A percentile compares a stretch with the other conserved stretches of the same genome.
phyloP scores from a whole-genome alignment of 1,140 invertebrate species.

The Bilobella aurantiaca region DNA sequence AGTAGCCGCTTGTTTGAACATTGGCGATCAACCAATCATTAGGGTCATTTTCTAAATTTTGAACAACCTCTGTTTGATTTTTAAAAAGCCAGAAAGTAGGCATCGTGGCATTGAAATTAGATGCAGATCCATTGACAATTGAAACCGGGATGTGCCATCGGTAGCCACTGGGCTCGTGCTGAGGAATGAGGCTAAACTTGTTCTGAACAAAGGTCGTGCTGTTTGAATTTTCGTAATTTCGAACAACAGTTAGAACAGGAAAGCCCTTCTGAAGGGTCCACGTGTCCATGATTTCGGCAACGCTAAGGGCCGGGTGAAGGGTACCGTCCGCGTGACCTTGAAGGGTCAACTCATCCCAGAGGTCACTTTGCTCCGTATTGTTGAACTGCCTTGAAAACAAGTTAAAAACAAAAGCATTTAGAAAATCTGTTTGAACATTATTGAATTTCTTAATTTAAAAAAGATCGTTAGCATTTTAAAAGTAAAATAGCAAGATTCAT shows the following conservation, averaged over 20 bases:
- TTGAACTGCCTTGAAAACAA: conserved; percentile 46
- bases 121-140: background rate
- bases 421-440: too few relatives aligned
- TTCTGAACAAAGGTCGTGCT: background rate
- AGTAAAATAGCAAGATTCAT: too few relatives aligned
- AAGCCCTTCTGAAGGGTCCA: conserved; percentile 75
- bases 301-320: conserved; percentile 48
- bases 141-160: conserved; percentile 13
- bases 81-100: conserved; percentile 2
- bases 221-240: conserved; percentile 39
- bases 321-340: conserved; percentile 44
- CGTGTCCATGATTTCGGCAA: conserved; percentile 64
- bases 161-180: background rate
- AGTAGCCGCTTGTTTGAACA: conserved; percentile 45
- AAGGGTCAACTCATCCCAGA: conserved; percentile 55
- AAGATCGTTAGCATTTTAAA: too few relatives aligned
- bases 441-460: too few relatives aligned
- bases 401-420: too few relatives aligned
- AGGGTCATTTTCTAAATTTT: background rate
- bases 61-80: background rate
- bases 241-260: conserved; percentile 57
- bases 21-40: conserved; percentile 11
- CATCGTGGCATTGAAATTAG: background rate
- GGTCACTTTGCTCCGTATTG: conserved; percentile 57
- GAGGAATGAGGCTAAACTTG: conserved; percentile 7